Evolutionary conservation across 2,113 vertebrate genomes (phyloP), one percentile per base, ranked within the genome.

Genomic region (Peromyscus californicus): DNA sequence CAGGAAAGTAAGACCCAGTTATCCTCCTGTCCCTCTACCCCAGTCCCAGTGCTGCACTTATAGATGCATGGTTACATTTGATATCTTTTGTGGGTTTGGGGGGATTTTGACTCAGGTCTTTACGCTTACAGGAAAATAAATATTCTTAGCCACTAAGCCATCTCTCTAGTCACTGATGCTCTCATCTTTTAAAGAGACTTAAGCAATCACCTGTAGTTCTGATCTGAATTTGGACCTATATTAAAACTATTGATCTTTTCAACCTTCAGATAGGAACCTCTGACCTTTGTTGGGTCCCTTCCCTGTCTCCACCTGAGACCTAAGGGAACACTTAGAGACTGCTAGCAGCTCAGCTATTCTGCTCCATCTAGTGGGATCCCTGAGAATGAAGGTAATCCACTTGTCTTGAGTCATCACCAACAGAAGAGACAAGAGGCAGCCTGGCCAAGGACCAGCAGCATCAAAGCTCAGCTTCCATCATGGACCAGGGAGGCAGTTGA

Each of bases 301-400:
- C 36, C 9, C 19, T 96, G 51, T 85, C 45, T 29, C 31, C 10
- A 26, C 31, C 15, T 22, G 22, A 69, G 57, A 65, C 26, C n/a
- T 33, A 22, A 19, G 15, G n/a, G 31, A 92, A n/a, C 59, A 48
- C 82, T 48, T 22, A 15, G 54, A 2, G 29, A 61, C 7, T 24
- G 7, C 8, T 2, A 10, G 22, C n/a, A 69, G 39, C 1, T 10
- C 61, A 96, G 85, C 59, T 67, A 7, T 83, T 94, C 94, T 98
- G 76, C 95, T 96, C 95, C 97, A 96, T 93, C 88, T 91, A 79
- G 61, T 69, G 94, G 91, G 88, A 87, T 72, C 90, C 4, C 4
- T 26, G 87, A 86, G 74, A 63, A n/a, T 0, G 5, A 65, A 87
- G 85, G 92, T 3, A n/a, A 80, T 80, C 83, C 9, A 51, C 0